A percentile compares a stretch with the other conserved stretches of the same genome.
Conservation (phyloP, 2,888 invertebrate genomes). For the Vannuccia rotundouncinata region DNA sequence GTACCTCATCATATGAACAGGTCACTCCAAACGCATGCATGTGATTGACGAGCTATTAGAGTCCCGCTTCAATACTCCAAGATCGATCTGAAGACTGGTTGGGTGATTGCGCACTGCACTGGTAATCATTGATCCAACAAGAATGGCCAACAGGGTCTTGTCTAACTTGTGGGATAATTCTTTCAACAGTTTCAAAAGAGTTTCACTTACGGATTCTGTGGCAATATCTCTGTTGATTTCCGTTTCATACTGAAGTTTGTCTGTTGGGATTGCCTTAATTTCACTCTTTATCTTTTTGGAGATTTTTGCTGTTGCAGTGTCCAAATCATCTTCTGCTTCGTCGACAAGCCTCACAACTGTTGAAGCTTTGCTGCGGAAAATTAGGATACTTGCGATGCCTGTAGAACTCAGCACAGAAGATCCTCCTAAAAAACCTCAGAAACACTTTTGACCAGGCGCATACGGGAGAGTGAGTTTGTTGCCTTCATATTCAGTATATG, state of each 20-base stretch:
- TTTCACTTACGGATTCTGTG: background rate
- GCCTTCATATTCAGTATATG: too few species aligned
- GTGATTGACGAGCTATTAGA: conserved; percentile 20
- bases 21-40: conserved; percentile 39
- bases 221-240: background rate
- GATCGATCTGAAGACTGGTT: conserved; percentile 32
- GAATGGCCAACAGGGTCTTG: background rate
- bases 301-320: background rate
- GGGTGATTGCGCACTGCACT: conserved; percentile 1
- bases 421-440: background rate
- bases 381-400: background rate
- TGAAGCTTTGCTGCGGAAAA: background rate
- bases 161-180: background rate
- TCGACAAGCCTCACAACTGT: conserved; percentile 32
- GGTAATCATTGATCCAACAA: conserved; percentile 36
- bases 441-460: too few species aligned
- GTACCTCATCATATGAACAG: conserved; percentile 42
- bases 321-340: conserved; percentile 35
- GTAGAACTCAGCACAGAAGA: background rate
- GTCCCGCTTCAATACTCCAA: conserved; percentile 30
- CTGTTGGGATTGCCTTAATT: background rate
- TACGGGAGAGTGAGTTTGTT: too few species aligned
- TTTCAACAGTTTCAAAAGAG: background rate
- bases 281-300: background rate
- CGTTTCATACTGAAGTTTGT: background rate